A percentile compares a stretch with the other conserved stretches of the same genome.
phyloP scores from a whole-genome alignment of 1,140 invertebrate genomes.

The Apolygus lucorum region DNA sequence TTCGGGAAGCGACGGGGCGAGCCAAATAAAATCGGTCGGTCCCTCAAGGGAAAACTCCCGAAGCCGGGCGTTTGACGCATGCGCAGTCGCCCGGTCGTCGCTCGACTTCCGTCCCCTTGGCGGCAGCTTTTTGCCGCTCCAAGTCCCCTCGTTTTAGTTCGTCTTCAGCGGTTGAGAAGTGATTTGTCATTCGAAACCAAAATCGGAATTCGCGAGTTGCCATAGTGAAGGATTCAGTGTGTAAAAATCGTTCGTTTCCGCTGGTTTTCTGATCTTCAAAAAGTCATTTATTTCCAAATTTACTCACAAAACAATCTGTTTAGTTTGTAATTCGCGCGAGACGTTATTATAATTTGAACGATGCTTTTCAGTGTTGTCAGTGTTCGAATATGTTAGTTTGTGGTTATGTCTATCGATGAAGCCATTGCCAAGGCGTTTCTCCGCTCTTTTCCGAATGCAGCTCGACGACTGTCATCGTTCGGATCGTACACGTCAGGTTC shows the following conservation, averaged over 20 bases:
- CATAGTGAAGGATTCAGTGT: too few relatives aligned
- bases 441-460: neutral
- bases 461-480: neutral
- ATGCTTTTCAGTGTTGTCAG: neutral
- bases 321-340: too few relatives aligned
- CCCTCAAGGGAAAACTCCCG: too few relatives aligned
- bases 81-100: neutral
- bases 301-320: too few relatives aligned
- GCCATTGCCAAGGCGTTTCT: neutral
- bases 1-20: too few relatives aligned
- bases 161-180: neutral
- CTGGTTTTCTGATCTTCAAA: too few relatives aligned
- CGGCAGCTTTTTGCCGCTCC: neutral
- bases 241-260: too few relatives aligned
- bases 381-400: neutral
- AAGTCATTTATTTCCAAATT: too few relatives aligned
- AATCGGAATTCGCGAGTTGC: too few relatives aligned
- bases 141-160: neutral
- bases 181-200: too few relatives aligned
- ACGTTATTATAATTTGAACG: too few relatives aligned
- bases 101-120: neutral
- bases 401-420: constrained; percentile 11
- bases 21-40: too few relatives aligned
- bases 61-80: neutral
- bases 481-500: neutral